Conservation (phyloP, 2,113 vertebrate genomes). For the Heptranchias perlo region DNA sequence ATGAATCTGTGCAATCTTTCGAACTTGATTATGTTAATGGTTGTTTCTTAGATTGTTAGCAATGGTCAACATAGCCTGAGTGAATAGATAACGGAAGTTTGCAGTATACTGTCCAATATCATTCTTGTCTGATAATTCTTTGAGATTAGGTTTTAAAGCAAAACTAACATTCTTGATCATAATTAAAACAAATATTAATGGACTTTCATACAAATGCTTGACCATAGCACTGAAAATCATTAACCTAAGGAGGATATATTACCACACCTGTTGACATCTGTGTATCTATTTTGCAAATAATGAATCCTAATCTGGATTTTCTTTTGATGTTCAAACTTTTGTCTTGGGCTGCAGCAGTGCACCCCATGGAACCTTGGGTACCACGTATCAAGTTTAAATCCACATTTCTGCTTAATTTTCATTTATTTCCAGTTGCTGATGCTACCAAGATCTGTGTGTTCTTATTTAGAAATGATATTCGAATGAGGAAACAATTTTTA, state of each 20-base stretch:
- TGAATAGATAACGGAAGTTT: not conserved
- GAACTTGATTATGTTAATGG: not conserved
- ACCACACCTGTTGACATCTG: no score
- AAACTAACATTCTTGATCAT: not conserved
- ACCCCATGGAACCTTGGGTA: not conserved
- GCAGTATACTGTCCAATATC: not conserved
- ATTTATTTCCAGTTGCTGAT: not conserved
- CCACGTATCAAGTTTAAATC: not conserved
- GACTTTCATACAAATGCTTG: not conserved
- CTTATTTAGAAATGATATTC: not conserved
- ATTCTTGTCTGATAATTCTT: not conserved
- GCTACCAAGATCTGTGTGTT: no score
- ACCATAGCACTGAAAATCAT: not conserved
- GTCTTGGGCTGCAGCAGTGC: not conserved
- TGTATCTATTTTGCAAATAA: not conserved
- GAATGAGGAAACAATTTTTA: not conserved
- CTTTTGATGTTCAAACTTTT: not conserved
- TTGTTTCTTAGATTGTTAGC: not conserved
- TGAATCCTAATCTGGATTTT: not conserved
- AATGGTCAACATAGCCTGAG: not conserved
- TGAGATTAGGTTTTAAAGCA: not conserved
- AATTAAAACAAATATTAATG: not conserved
- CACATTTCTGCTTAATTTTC: not conserved
- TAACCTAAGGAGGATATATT: not conserved
- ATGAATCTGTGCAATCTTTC: not conserved